Percentiles rank a stretch among this genome's conserved stretches.
Evolutionary conservation across 2,113 vertebrate genomes (phyloP).

Genomic region (Narcine bancroftii): DNA sequence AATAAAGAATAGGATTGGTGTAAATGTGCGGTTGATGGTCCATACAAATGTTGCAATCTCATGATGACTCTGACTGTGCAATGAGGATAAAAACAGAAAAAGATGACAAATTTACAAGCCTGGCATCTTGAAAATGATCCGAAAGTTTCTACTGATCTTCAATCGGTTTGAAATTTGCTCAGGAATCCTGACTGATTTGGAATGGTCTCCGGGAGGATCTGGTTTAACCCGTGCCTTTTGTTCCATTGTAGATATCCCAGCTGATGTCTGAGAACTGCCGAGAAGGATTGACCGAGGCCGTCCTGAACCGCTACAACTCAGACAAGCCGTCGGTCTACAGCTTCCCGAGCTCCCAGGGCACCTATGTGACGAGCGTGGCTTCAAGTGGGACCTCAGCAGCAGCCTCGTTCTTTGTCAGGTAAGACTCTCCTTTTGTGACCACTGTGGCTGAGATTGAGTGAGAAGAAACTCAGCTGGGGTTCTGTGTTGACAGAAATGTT

Average conservation of each 20-base stretch:
- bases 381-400: conserved; percentile 77
- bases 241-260: conserved; percentile 75
- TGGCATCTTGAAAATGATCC: neutral
- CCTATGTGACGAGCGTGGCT: conserved; percentile 56
- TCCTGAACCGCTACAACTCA: conserved; percentile 75
- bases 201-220: neutral
- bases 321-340: conserved; percentile 69
- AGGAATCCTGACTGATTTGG: neutral
- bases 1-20: too few species aligned
- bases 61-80: too few species aligned
- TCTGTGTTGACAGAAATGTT: too few species aligned
- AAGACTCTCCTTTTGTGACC: conserved; percentile 42
- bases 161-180: too few species aligned
- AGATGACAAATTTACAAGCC: neutral
- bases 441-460: neutral
- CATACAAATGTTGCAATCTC: too few species aligned
- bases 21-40: too few species aligned
- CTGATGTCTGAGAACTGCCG: conserved; percentile 74
- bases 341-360: conserved; percentile 57
- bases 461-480: neutral
- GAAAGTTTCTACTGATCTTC: neutral
- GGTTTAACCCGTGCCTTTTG: neutral
- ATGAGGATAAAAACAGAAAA: neutral
- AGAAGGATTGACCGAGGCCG: conserved; percentile 75
- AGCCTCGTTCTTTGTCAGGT: conserved; percentile 95